Percentiles rank a stretch among this genome's conserved stretches.
These are phyloP conservation scores for Eilema griseolum DNA, from an alignment of 2,888 invertebrate species.

Conservation along the genomic window DNA sequence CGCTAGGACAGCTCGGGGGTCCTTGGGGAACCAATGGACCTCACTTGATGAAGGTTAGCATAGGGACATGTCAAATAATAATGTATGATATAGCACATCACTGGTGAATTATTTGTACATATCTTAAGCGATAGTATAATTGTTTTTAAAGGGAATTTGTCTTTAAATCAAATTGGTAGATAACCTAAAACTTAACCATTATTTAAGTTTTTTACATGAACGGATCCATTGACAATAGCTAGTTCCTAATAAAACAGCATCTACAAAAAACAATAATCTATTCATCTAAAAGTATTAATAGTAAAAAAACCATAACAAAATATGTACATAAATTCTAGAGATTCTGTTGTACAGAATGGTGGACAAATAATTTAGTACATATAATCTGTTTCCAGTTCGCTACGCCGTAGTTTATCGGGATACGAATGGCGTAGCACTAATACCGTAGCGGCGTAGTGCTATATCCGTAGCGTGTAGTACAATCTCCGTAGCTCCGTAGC, in stretches of 20 bases:
- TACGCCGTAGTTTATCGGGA: not conserved
- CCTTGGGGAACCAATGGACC: not conserved
- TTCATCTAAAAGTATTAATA: too few relatives aligned
- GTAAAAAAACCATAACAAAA: not conserved
- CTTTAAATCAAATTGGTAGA: too few relatives aligned
- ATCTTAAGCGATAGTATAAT: too few relatives aligned
- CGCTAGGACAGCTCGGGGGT: not conserved
- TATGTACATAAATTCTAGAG: not conserved
- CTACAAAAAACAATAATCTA: too few relatives aligned
- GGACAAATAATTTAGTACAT: not conserved
- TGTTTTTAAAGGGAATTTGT: too few relatives aligned
- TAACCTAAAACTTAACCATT: too few relatives aligned
- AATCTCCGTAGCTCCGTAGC: not conserved
- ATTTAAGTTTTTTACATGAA: too few relatives aligned
- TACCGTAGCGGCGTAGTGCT: not conserved
- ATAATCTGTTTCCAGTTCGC: not conserved
- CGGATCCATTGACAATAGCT: too few relatives aligned
- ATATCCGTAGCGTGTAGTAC: not conserved
- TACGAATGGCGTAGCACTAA: not conserved
- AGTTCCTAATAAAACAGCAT: too few relatives aligned
- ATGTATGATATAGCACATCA: too few relatives aligned
- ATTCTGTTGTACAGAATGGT: not conserved
- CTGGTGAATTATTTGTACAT: too few relatives aligned
- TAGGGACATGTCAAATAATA: not conserved
- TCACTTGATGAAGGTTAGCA: not conserved